A percentile compares a stretch with the other conserved stretches of the same genome.
Conservation (phyloP, 2,797 vertebrate species). For the Taenioides sp. region DNA sequence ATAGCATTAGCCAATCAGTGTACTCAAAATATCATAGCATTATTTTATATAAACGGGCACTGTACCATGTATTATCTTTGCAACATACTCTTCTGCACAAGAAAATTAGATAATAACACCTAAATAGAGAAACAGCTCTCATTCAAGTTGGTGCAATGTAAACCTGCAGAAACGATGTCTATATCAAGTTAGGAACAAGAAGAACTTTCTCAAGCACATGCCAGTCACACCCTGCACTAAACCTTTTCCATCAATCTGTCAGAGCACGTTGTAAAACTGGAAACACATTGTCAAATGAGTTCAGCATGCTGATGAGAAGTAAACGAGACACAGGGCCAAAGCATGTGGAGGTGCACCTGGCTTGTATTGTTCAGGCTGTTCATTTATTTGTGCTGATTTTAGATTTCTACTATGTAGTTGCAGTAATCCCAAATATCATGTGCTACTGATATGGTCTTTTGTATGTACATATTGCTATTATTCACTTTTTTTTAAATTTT, state of each 20-base stretch:
- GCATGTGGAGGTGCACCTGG: conserved; percentile 2
- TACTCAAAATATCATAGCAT: too few relatives aligned
- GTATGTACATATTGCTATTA: too few relatives aligned
- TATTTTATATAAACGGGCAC: not conserved
- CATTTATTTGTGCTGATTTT: not conserved
- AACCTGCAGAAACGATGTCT: not conserved
- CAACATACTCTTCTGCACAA: not conserved
- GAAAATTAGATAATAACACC: not conserved
- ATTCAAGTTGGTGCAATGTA: not conserved
- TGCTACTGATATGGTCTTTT: too few relatives aligned
- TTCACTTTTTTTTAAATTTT: too few relatives aligned
- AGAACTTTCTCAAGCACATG: conserved; percentile 9
- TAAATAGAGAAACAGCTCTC: not conserved
- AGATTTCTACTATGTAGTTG: not conserved
- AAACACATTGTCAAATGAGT: conserved; percentile 20
- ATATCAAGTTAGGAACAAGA: conserved; percentile 1
- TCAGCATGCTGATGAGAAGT: conserved; percentile 12
- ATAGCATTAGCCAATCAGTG: too few relatives aligned
- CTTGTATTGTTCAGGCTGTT: not conserved
- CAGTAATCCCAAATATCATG: too few relatives aligned
- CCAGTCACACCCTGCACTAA: conserved; percentile 12
- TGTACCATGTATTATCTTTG: not conserved
- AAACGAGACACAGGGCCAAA: conserved; percentile 11
- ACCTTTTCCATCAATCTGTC: conserved; percentile 2
- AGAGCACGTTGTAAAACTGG: conserved; percentile 6